Conservation (phyloP, 2,113 vertebrate genomes). For the Sporophila hypoxantha region DNA sequence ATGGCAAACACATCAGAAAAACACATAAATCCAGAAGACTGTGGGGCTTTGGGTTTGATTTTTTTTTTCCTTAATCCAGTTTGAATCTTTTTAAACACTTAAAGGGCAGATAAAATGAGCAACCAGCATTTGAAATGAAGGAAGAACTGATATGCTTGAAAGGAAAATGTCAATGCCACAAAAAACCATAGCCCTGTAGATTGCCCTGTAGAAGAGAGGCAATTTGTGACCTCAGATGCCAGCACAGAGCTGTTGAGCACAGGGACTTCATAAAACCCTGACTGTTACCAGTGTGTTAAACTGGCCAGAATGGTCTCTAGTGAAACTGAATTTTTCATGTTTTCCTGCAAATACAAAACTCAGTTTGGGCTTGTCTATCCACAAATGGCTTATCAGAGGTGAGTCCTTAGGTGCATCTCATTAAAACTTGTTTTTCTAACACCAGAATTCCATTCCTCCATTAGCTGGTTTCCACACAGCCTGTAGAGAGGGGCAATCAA, state of each 20-base stretch:
- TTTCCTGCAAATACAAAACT: background rate
- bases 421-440: background rate
- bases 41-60: background rate
- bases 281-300: background rate
- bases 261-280: background rate
- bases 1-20: background rate
- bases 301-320: background rate
- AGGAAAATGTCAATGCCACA: conserved; percentile 11
- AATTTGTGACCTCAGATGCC: background rate
- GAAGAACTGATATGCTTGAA: conserved; percentile 14
- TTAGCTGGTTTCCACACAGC: background rate
- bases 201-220: background rate
- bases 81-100: background rate
- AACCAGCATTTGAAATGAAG: background rate
- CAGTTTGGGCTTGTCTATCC: background rate
- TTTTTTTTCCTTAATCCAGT: background rate
- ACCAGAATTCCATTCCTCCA: background rate
- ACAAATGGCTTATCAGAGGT: accelerated
- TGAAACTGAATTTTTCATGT: background rate
- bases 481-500: accelerated
- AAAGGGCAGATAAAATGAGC: conserved; percentile 21
- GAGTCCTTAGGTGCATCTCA: background rate
- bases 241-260: background rate
- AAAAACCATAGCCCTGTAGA: background rate
- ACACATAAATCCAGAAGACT: background rate